phyloP scores from a whole-genome alignment of 2,888 invertebrate genomes.

The Bimastos eiseni region DNA sequence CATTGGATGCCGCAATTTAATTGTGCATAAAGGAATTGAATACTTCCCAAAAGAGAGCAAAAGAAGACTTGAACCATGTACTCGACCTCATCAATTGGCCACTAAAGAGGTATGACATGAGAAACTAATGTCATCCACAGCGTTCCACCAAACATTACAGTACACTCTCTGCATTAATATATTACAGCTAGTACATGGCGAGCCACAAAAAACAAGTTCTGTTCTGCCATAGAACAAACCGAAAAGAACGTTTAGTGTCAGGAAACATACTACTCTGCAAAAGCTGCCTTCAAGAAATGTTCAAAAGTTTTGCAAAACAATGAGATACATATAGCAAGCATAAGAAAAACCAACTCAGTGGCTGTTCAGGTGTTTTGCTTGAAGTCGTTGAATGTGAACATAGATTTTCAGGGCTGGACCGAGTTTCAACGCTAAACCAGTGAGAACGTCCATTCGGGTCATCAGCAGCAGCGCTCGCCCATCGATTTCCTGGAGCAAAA shows the following conservation, averaged over 20 bases:
- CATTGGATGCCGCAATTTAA: background rate
- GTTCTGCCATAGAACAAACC: background rate
- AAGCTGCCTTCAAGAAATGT: constrained; percentile 6
- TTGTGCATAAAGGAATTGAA: background rate
- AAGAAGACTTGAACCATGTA: background rate
- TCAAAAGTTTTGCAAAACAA: background rate
- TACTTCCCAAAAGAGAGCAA: background rate
- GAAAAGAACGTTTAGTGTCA: background rate
- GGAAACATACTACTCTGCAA: background rate
- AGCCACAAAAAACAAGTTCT: background rate
- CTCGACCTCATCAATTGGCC: background rate
- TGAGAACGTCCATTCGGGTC: constrained; percentile 80
- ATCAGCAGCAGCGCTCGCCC: constrained; percentile 83
- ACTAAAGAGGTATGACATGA: background rate
- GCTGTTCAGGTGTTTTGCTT: constrained; percentile 64
- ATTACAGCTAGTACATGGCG: background rate
- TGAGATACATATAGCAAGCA: background rate
- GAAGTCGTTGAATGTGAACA: constrained; percentile 78
- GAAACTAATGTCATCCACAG: background rate
- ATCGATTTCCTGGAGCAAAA: constrained; percentile 78
- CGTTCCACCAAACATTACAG: background rate
- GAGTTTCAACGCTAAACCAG: constrained; percentile 78
- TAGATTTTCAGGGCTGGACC: constrained; percentile 87
- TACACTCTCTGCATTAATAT: background rate
- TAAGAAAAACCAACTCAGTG: background rate